Evolutionary conservation across 2,888 invertebrate genomes (phyloP).

Genomic region (Nasonia oneida): DNA sequence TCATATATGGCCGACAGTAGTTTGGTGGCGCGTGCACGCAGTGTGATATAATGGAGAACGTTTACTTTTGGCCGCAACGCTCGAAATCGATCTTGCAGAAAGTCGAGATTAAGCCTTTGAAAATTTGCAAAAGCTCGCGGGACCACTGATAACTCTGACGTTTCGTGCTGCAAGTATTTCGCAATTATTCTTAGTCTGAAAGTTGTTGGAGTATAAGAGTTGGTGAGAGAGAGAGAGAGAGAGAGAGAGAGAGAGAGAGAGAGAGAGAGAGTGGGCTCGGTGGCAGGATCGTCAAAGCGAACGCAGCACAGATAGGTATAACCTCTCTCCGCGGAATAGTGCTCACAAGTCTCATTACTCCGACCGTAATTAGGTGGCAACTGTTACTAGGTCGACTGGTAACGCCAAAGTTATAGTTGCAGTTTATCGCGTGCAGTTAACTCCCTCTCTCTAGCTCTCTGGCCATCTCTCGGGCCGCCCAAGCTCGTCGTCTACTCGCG

Average conservation of each 20-base stretch:
- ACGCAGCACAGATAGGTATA: constrained; percentile 40
- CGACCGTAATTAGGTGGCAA: constrained; percentile 70
- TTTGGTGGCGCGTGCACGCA: constrained; percentile 7
- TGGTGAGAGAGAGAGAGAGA: background rate
- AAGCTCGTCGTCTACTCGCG: constrained; percentile 23
- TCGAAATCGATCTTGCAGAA: background rate
- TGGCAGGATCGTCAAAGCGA: constrained; percentile 45
- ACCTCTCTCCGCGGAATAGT: constrained; percentile 58
- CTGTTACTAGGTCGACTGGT: constrained; percentile 67
- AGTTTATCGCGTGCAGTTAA: constrained; percentile 69
- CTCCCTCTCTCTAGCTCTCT: constrained; percentile 52
- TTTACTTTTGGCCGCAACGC: background rate
- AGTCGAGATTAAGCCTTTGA: background rate
- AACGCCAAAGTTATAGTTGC: constrained; percentile 65
- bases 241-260: background rate
- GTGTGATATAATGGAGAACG: background rate
- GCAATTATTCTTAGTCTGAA: constrained; percentile 5
- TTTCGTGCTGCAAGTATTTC: background rate
- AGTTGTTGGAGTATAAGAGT: background rate
- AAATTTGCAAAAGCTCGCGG: background rate
- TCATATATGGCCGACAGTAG: constrained; percentile 32
- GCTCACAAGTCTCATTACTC: constrained; percentile 63
- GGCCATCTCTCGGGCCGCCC: background rate
- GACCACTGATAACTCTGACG: background rate
- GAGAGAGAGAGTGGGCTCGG: background rate